phyloP scores from a whole-genome alignment of 2,888 invertebrate species.

The Heterodera filipjevi region DNA sequence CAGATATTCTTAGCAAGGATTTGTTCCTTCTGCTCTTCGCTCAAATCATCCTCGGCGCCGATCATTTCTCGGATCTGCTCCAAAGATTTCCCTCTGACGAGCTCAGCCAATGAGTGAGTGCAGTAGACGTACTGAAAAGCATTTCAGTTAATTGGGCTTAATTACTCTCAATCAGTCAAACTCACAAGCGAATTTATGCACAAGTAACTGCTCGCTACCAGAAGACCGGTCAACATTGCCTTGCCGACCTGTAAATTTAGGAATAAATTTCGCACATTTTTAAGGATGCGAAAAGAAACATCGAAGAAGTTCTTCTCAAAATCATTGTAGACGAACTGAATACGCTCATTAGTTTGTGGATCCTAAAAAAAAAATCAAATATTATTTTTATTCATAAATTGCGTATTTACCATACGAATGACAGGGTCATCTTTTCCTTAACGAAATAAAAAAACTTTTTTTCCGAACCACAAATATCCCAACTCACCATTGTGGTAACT shows the following conservation, averaged over 20 bases:
- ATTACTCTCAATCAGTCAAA: background rate
- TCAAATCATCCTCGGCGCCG: background rate
- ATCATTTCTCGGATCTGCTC: background rate
- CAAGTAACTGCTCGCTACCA: background rate
- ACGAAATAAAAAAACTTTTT: background rate
- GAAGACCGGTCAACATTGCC: background rate
- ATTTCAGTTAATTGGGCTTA: too few relatives aligned
- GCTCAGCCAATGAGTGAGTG: background rate
- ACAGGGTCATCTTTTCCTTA: background rate
- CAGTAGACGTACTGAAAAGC: background rate
- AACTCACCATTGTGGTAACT: background rate
- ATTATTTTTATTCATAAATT: background rate
- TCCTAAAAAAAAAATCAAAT: background rate
- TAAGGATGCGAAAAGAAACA: background rate
- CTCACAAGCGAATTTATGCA: slow-evolving; percentile 12
- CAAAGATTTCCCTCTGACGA: background rate
- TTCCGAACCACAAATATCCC: background rate
- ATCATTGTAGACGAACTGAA: background rate
- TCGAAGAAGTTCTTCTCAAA: background rate
- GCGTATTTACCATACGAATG: background rate
- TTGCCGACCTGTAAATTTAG: background rate
- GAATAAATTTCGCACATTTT: background rate
- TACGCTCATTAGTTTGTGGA: background rate
- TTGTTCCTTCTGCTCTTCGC: background rate
- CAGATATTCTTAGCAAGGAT: background rate